Percentiles rank a stretch among this genome's conserved stretches.
Evolutionary conservation across 2,113 vertebrate genomes (phyloP).

Genomic region (Circaetus cinerascens): DNA sequence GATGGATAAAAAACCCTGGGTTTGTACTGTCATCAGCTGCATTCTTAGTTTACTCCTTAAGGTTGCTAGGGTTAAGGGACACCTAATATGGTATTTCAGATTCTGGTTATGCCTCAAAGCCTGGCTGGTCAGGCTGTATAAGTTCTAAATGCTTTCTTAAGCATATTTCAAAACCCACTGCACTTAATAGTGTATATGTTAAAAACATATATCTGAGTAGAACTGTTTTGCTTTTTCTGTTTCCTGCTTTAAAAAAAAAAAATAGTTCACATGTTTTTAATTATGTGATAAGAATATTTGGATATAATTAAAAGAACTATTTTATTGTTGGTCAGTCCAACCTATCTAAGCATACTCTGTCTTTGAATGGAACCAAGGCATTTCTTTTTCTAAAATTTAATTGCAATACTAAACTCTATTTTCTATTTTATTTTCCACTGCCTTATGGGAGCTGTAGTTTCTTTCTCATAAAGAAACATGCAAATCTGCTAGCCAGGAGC

Average conservation of each 20-base stretch:
- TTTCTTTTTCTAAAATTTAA: not conserved
- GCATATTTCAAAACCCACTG: not conserved
- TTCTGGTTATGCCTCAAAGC: not conserved
- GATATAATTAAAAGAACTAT: not conserved
- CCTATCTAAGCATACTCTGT: not conserved
- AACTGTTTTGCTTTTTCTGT: not conserved
- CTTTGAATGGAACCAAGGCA: not conserved
- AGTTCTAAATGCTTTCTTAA: not conserved
- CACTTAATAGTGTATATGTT: not conserved
- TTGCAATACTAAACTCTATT: not conserved
- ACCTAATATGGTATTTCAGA: not conserved
- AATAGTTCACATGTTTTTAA: not conserved
- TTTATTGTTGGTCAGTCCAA: not conserved
- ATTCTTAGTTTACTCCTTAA: not conserved
- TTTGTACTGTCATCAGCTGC: not conserved
- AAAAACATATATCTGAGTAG: not conserved
- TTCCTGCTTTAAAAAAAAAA: not conserved
- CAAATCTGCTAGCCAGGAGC: not conserved
- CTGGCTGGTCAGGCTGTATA: not conserved
- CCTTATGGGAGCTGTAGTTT: slow-evolving; percentile 11
- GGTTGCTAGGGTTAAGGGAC: not conserved
- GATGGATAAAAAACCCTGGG: not conserved
- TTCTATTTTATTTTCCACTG: not conserved
- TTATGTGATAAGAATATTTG: not conserved
- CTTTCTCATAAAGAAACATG: not conserved